Conservation (phyloP, 1,140 invertebrate genomes). For the Samia ricini region DNA sequence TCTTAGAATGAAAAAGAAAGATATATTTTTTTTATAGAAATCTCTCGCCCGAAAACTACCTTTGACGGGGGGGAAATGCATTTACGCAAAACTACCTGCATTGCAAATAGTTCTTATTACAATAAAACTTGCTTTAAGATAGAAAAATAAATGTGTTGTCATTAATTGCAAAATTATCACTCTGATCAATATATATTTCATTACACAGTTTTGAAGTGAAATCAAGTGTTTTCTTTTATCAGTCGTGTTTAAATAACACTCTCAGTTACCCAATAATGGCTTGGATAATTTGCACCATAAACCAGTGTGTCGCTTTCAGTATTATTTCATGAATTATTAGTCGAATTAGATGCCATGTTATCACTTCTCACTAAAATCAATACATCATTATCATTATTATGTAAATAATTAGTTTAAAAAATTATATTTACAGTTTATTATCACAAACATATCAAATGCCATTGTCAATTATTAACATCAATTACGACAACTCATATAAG, state of each 20-base stretch:
- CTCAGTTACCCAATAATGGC: not conserved
- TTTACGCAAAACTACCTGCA: too few relatives aligned
- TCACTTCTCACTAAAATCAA: not conserved
- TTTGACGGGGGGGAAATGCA: too few relatives aligned
- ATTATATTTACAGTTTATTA: not conserved
- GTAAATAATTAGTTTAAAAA: not conserved
- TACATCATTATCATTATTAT: too few relatives aligned
- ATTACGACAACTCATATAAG: not conserved
- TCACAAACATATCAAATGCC: not conserved
- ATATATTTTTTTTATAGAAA: too few relatives aligned
- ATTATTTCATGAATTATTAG: not conserved
- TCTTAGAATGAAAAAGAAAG: too few relatives aligned
- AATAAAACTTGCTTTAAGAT: not conserved
- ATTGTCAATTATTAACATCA: not conserved
- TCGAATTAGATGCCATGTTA: not conserved
- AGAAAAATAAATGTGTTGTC: not conserved
- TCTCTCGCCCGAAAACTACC: too few relatives aligned
- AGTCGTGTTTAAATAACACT: not conserved
- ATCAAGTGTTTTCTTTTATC: not conserved
- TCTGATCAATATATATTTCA: not conserved
- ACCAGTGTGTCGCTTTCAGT: not conserved
- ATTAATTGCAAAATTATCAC: not conserved
- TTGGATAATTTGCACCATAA: not conserved
- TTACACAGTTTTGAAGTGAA: not conserved
- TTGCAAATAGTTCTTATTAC: too few relatives aligned